These are phyloP conservation scores for Anhinga anhinga DNA, from an alignment of 2,113 vertebrate genomes.

Conservation along the genomic window DNA sequence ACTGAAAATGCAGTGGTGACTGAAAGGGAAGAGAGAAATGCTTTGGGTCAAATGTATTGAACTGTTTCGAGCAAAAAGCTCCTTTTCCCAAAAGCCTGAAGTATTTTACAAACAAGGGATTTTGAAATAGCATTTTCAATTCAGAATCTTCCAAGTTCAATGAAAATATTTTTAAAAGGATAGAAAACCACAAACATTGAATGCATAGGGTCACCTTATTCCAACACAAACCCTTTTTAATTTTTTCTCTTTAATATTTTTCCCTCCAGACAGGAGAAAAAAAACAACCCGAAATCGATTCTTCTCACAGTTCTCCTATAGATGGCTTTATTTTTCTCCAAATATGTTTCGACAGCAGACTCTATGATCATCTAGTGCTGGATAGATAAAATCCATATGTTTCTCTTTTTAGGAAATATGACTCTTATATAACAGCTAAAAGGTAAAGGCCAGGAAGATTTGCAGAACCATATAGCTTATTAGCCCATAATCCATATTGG, in stretches of 20 bases:
- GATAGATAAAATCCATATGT: conserved; percentile 36
- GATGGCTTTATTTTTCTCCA: conserved; percentile 5
- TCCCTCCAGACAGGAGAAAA: not conserved
- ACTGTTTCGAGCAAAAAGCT: not conserved
- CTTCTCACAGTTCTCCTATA: not conserved
- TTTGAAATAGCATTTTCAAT: not conserved
- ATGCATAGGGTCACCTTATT: not conserved
- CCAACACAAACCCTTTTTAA: not conserved
- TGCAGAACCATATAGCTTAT: conserved; percentile 43
- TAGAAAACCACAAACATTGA: not conserved
- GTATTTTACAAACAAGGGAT: not conserved
- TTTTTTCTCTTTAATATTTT: not conserved
- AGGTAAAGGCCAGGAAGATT: conserved; percentile 44
- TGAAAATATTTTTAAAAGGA: not conserved
- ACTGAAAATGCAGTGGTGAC: not conserved
- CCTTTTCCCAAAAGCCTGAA: not conserved
- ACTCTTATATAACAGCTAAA: conserved; percentile 28
- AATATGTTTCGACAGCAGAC: not conserved
- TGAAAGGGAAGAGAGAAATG: not conserved
- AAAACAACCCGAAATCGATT: not conserved
- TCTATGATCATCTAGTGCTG: conserved; percentile 16
- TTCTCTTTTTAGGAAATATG: conserved; percentile 52
- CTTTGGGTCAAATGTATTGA: not conserved
- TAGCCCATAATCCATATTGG: conserved; percentile 36
- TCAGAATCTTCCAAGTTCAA: not conserved